These are phyloP conservation scores for Sepiola atlantica DNA, from an alignment of 2,888 invertebrate genomes.

Conservation along the genomic window DNA sequence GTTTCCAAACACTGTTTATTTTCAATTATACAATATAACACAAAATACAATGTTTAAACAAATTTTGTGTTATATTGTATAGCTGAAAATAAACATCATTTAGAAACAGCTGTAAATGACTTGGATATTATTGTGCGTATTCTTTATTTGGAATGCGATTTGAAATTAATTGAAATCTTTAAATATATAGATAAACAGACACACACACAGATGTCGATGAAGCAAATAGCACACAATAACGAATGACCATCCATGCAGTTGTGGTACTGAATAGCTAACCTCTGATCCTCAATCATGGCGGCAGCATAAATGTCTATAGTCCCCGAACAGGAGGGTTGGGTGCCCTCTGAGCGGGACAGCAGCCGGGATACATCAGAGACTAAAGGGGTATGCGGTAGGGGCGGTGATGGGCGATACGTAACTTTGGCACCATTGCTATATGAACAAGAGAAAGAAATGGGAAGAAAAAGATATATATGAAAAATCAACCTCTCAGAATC, in stretches of 20 bases:
- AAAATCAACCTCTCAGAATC: background rate
- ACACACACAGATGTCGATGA: background rate
- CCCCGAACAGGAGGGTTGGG: background rate
- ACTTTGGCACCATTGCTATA: slow-evolving; percentile 19
- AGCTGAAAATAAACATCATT: too few relatives aligned
- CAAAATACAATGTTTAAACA: too few relatives aligned
- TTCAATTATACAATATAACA: too few relatives aligned
- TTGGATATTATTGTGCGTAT: too few relatives aligned
- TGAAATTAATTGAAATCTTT: too few relatives aligned
- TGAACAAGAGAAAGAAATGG: background rate
- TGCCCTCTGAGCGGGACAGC: background rate
- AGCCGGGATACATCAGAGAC: slow-evolving; percentile 39
- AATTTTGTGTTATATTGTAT: too few relatives aligned
- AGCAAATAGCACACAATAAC: background rate
- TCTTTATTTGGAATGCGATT: too few relatives aligned
- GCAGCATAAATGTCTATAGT: slow-evolving; percentile 45
- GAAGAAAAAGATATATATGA: background rate
- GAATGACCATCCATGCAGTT: background rate
- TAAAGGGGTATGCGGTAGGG: slow-evolving; percentile 36
- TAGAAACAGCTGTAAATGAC: too few relatives aligned
- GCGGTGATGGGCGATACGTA: slow-evolving; percentile 39
- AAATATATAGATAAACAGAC: too few relatives aligned
- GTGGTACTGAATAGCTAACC: slow-evolving; percentile 19
- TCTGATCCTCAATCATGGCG: slow-evolving; percentile 39
- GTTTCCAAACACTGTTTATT: too few relatives aligned